Conservation (phyloP, 35 echinoderm and acorn worm species). For the Amphiura filiformis region DNA sequence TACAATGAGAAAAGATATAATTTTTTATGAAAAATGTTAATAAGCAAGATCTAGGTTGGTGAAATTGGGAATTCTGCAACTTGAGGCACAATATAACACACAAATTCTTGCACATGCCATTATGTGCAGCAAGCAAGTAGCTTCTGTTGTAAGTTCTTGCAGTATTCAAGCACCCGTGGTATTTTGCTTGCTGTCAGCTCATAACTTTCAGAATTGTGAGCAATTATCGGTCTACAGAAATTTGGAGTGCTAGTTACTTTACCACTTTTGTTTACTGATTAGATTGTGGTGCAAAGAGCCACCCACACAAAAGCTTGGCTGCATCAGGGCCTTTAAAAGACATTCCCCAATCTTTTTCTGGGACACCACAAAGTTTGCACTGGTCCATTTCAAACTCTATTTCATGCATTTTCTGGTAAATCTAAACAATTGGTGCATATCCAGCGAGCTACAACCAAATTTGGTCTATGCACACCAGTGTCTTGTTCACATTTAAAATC, state of each 20-base stretch:
- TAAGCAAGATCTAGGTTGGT: too few relatives aligned
- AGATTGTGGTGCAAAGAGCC: background rate
- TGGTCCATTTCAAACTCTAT: background rate
- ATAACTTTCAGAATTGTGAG: background rate
- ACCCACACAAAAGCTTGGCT: background rate
- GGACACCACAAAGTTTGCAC: background rate
- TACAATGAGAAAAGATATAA: too few relatives aligned
- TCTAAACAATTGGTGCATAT: background rate
- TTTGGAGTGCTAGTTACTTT: background rate
- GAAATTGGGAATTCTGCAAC: too few relatives aligned
- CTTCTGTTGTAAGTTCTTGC: too few relatives aligned
- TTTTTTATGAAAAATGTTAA: too few relatives aligned
- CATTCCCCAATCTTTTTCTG: background rate
- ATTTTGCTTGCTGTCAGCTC: background rate
- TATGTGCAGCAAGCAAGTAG: too few relatives aligned
- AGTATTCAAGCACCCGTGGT: background rate
- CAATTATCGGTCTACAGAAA: background rate
- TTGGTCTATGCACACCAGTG: background rate
- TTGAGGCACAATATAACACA: too few relatives aligned
- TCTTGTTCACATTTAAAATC: background rate
- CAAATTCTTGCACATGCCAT: too few relatives aligned
- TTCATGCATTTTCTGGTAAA: background rate
- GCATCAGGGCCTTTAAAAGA: background rate
- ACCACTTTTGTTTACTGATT: background rate
- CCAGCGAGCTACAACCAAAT: background rate